A percentile compares a stretch with the other conserved stretches of the same genome.
phyloP scores from a whole-genome alignment of 2,113 vertebrate genomes.

The Takifugu flavidus region DNA sequence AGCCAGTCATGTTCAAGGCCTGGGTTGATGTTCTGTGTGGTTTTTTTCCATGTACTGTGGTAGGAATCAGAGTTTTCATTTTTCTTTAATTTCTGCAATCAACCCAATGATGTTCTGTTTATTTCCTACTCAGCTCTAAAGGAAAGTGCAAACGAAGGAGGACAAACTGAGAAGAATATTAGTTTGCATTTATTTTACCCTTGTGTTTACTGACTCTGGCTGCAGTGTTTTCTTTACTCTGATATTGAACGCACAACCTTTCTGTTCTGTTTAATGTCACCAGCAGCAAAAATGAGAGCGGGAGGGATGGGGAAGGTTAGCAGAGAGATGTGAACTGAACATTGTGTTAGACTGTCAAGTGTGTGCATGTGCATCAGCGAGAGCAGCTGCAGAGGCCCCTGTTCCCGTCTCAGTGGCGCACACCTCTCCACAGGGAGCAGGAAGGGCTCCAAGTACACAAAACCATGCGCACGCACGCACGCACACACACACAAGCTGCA shows the following conservation, averaged over 20 bases:
- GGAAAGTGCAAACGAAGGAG: no score
- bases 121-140: no score
- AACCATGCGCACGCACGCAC: conserved; percentile 4
- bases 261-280: not conserved
- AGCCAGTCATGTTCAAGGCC: no score
- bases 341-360: conserved; percentile 12
- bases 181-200: not conserved
- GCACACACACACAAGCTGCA: no score
- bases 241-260: not conserved
- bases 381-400: conserved; percentile 57
- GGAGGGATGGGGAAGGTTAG: not conserved
- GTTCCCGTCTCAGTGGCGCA: conserved; percentile 36
- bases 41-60: no score
- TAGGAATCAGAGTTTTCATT: no score
- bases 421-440: conserved; percentile 47
- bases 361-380: conserved; percentile 5
- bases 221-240: not conserved
- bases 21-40: no score
- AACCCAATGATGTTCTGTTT: no score
- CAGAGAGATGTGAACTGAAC: conserved; percentile 20
- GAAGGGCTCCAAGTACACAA: conserved; percentile 39
- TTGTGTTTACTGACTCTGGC: not conserved
- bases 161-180: no score
- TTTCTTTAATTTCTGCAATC: no score
- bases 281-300: not conserved